phyloP scores from a whole-genome alignment of 2,797 vertebrate species.

The Pangasius krempfi region DNA sequence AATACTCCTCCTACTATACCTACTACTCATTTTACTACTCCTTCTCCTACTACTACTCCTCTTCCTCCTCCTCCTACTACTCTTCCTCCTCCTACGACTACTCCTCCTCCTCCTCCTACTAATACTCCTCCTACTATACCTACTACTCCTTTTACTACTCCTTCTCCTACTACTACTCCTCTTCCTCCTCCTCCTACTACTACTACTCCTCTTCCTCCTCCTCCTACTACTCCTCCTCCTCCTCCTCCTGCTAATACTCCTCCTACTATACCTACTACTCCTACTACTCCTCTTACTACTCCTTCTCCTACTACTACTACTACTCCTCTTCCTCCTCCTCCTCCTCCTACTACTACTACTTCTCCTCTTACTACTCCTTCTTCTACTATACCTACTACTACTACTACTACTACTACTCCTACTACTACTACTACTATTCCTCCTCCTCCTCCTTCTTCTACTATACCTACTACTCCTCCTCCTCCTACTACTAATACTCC shows the following conservation, averaged over 20 bases:
- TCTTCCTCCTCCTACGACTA: not conserved
- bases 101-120: not conserved
- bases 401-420: fast-evolving
- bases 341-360: not conserved
- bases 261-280: not conserved
- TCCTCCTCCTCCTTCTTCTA: not conserved
- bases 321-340: too few relatives aligned
- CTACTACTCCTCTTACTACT: not conserved
- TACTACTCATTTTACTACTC: too few relatives aligned
- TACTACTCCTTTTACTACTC: fast-evolving
- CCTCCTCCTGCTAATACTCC: not conserved
- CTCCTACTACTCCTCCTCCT: not conserved
- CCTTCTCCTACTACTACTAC: not conserved
- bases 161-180: not conserved
- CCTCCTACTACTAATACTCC: not conserved
- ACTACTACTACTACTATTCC: not conserved
- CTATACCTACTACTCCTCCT: not conserved
- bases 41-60: not conserved
- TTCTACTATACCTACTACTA: not conserved
- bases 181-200: not conserved
- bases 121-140: not conserved
- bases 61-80: not conserved
- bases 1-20: too few relatives aligned
- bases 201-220: not conserved
- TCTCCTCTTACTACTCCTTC: not conserved